Base-by-base conservation (phyloP, 2,797 vertebrate species). In the Cryptoprocta ferox region DNA sequence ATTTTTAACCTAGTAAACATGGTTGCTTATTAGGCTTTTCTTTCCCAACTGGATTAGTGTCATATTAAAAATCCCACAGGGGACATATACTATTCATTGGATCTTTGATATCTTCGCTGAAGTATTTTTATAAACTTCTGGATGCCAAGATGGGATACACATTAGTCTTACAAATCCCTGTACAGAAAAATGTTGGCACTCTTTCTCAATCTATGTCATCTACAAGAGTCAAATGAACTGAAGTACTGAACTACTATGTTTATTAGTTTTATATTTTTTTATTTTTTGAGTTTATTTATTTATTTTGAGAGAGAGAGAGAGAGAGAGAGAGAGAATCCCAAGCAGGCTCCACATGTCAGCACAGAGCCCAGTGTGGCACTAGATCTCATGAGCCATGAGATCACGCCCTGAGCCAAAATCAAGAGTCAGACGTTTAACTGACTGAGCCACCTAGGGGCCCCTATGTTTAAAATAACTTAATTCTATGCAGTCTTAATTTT, bases 1-100 rank as follows among this genome's bases (percentile, higher is more conserved):
- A 75, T 45, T 94, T 93, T 89, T 85, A 89, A 76, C 56, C 11
- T 94, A 89, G 88, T 88, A 88, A 83, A 37, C n/a, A 61, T 88
- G 5, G 4, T 75, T 89, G 56, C 70, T 84, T n/a, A 89, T 59
- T 59, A 83, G 24, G 3, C 11, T 21, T 85, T 84, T 76, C 71
- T 78, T 89, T 91, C 39, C 6, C 45, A 89, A 32, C 3, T 32
- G 6, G n/a, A 84, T 95, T 95, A 89, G 48, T 94, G 18, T 2
- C 59, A 63, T 26, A 81, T 70, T 56, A 89, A 91, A 97, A 68
- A 48, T 24, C 39, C 28, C 59, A 70, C 6, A 63, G n/a, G 12
- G 21, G 53, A 59, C 3, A 79, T 42, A 12, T 45, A 45, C 37
- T 63, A 63, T 37, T 75, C 50, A 59, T 50, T 93, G 35, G 68